phyloP scores from a whole-genome alignment of 37 sponge, comb jelly and placozoan species.

The Haliclona indistincta region DNA sequence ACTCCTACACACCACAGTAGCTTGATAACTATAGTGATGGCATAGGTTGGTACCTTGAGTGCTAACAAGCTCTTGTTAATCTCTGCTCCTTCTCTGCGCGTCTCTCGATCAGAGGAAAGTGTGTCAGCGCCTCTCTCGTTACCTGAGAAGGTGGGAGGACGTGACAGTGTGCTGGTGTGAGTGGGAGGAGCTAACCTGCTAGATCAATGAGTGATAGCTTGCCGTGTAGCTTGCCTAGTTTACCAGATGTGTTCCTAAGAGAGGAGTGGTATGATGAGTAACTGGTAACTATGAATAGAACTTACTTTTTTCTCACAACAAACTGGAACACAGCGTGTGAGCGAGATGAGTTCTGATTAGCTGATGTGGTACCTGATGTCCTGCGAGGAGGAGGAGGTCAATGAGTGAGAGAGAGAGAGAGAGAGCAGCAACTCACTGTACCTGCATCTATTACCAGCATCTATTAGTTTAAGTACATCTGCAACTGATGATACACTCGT shows the following conservation, averaged over 20 bases:
- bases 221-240: conserved; percentile 85
- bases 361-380: conserved; percentile 95
- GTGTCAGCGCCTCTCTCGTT: conserved; percentile 99
- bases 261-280: background rate
- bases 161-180: background rate
- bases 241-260: background rate
- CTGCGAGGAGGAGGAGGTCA: conserved; percentile 18
- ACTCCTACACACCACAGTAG: conserved; percentile 64
- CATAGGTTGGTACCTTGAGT: conserved; percentile 64
- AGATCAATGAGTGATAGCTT: conserved; percentile 98
- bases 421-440: conserved; percentile 13
- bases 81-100: conserved; percentile 98
- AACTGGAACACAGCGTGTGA: conserved; percentile 99
- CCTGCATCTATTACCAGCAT: conserved; percentile 78
- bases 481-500: conserved; percentile 60
- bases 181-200: conserved; percentile 53
- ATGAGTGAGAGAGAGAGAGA: background rate
- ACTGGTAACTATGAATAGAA: background rate
- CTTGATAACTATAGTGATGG: background rate
- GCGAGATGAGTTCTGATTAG: conserved; percentile 95
- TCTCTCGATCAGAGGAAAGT: conserved; percentile 84
- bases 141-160: conserved; percentile 10
- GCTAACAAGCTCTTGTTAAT: conserved; percentile 97
- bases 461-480: conserved; percentile 86
- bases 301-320: conserved; percentile 74